Base-by-base conservation (phyloP, 1,140 invertebrate species). In the Leptoteleia sp. region DNA sequence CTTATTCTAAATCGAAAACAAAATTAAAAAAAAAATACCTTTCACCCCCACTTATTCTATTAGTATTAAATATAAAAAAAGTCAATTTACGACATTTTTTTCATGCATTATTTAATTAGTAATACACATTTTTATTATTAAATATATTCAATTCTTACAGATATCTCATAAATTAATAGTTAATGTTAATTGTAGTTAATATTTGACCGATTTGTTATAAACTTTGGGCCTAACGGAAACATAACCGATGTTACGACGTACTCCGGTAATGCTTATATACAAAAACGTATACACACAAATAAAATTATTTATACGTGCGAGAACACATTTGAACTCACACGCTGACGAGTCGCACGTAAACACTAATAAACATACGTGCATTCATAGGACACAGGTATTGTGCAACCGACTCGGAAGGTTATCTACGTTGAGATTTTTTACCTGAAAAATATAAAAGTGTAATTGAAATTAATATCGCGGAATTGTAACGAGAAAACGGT, bases 371-470 rank as follows among this genome's bases (percentile, higher is more conserved):
- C 54, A 54, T 47, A 73, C 37, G 15, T 57, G 48, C 57, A 47
- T 42, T 72, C 48, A 52, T 33, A 73, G 59, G 59, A 57, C 48
- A 65, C 48, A 64, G 59, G 59, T 73, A 73, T 73, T 73, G 70
- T 73, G 70, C 70, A 73, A 73, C 59, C 50, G 50, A 48, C 59
- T 73, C 17, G 70, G 70, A 73, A 73, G 70, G 70, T 73, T 73
- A 73, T 73, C 70, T 73, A 65, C 70, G 70, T 65, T 73, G 70
- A 64, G 55, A 57, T 64, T 64, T 64, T 73, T 73, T 64, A 73
- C 70, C 59, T 73, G 70, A 47, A 57, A n/a, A 61, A 15, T 22
- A 57, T 22, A 57, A 50, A 73, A 64, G 55, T 43, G 11, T 12
- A 61, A 71, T 52, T 52, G 15, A 71, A 71, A 71, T 47, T 71